These are phyloP conservation scores for Puntigrus tetrazona DNA, from an alignment of 2,113 vertebrate species.

Conservation along the genomic window DNA sequence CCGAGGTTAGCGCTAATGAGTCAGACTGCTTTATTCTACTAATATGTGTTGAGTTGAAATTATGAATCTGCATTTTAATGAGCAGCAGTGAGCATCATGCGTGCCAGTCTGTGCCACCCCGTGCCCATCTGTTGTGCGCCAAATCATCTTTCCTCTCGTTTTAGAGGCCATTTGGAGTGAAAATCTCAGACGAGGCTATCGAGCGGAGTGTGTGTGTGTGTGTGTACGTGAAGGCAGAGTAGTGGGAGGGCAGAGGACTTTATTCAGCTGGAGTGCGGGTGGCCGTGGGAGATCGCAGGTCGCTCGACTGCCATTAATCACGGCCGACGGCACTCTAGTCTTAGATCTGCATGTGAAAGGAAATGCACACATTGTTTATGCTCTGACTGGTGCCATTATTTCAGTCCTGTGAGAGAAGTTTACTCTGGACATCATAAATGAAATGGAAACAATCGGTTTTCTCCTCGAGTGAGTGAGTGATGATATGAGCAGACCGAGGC, in stretches of 20 bases:
- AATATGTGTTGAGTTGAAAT: conserved; percentile 20
- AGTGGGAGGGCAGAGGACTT: conserved; percentile 37
- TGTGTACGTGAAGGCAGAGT: neutral
- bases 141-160: conserved; percentile 22
- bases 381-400: conserved; percentile 32
- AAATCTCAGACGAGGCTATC: neutral
- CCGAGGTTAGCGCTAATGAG: neutral
- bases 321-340: conserved; percentile 69
- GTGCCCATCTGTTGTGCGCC: conserved; percentile 71
- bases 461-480: neutral
- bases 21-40: neutral
- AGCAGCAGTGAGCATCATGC: conserved; percentile 33
- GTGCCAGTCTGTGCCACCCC: conserved; percentile 70
- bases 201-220: conserved; percentile 39
- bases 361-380: conserved; percentile 22
- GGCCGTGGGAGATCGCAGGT: conserved; percentile 71
- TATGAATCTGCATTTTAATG: conserved; percentile 51
- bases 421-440: neutral
- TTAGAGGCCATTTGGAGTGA: conserved; percentile 4
- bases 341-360: conserved; percentile 74
- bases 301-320: conserved; percentile 73
- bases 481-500: neutral
- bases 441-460: neutral
- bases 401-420: neutral
- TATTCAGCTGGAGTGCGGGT: conserved; percentile 9